phyloP scores from a whole-genome alignment of 2,797 vertebrate species.

The Notoglanidium macrostoma region DNA sequence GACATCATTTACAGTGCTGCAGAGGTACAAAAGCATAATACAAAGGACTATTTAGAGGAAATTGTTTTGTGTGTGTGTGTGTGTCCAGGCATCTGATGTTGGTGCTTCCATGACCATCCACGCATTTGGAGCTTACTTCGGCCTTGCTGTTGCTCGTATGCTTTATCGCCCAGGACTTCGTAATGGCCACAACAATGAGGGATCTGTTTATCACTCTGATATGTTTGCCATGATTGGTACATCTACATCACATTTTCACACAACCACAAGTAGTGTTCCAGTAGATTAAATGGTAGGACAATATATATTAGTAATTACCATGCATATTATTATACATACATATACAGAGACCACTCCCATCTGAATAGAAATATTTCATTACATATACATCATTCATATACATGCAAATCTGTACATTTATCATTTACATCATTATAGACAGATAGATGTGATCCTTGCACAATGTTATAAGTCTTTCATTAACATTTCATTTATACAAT shows the following conservation, averaged over 20 bases:
- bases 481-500: neutral
- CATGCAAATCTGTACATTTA: neutral
- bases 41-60: neutral
- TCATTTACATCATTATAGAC: neutral
- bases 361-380: neutral
- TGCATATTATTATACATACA: neutral
- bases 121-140: conserved; percentile 95
- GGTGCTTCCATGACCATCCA: conserved; percentile 97
- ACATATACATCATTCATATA: neutral
- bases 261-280: no score
- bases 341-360: neutral
- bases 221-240: conserved; percentile 96
- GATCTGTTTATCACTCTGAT: conserved; percentile 90
- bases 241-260: neutral
- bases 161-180: conserved; percentile 82
- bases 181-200: conserved; percentile 82
- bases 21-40: neutral
- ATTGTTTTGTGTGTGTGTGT: neutral
- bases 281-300: neutral
- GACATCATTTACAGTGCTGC: neutral
- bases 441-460: neutral
- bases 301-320: neutral
- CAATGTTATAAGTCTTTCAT: neutral
- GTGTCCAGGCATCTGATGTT: conserved; percentile 82
- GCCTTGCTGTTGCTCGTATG: conserved; percentile 81